Conservation (phyloP, 2,888 invertebrate genomes). For the Agriotes lineatus region DNA sequence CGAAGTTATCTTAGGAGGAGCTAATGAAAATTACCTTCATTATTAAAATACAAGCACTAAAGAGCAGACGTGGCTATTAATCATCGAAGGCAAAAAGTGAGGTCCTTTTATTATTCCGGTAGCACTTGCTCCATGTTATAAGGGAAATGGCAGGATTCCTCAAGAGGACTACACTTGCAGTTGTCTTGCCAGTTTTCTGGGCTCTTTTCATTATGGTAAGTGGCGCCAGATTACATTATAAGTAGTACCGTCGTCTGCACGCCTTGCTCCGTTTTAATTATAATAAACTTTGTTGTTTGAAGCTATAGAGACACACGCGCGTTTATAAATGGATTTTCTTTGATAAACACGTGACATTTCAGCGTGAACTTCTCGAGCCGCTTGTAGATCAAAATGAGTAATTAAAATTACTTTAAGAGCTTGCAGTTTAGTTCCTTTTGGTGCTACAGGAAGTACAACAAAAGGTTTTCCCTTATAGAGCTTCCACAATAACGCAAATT, state of each 20-base stretch:
- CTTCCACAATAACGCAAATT: neutral
- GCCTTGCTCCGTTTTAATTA: conserved; percentile 59
- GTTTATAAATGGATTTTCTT: conserved; percentile 53
- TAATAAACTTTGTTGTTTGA: conserved; percentile 50
- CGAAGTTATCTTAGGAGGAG: too few relatives aligned
- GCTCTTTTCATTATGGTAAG: conserved; percentile 58
- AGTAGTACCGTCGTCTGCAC: conserved; percentile 49
- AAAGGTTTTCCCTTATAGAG: neutral
- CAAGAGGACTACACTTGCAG: conserved; percentile 12
- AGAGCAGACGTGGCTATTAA: too few relatives aligned
- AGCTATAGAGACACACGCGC: conserved; percentile 48
- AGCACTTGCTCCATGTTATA: neutral
- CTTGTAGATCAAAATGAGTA: conserved; percentile 12
- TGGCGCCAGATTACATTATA: conserved; percentile 58
- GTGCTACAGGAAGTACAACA: too few relatives aligned
- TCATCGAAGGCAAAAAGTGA: neutral
- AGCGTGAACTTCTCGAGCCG: conserved; percentile 7
- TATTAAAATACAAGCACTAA: too few relatives aligned
- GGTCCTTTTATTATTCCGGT: neutral
- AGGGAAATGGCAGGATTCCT: neutral
- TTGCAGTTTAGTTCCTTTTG: neutral
- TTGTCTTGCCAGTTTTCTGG: conserved; percentile 32
- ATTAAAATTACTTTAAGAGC: conserved; percentile 23
- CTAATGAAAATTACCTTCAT: too few relatives aligned
- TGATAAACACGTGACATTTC: conserved; percentile 41